These are phyloP conservation scores for Philotrypesis tridentata DNA, from an alignment of 1,140 invertebrate genomes.

Conservation along the genomic window DNA sequence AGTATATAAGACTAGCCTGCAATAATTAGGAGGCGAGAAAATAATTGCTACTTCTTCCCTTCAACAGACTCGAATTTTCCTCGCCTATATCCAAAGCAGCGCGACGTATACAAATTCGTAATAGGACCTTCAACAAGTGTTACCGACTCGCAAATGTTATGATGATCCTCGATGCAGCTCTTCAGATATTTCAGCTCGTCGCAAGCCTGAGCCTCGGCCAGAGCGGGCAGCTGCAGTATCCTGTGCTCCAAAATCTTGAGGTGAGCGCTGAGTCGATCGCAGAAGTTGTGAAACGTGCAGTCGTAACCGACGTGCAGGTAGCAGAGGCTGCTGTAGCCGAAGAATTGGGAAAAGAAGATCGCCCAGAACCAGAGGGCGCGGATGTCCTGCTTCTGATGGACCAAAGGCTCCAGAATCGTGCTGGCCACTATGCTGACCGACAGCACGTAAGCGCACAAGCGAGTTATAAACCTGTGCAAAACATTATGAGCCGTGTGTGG, in stretches of 20 bases:
- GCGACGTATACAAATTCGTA: no score
- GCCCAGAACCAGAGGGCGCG: conserved; percentile 46
- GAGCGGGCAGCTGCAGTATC: conserved; percentile 5
- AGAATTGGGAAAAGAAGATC: conserved; percentile 53
- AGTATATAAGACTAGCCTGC: no score
- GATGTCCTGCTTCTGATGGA: no score
- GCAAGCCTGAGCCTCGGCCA: neutral
- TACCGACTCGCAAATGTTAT: conserved; percentile 52
- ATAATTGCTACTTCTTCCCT: no score
- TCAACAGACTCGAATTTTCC: no score
- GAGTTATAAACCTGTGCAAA: conserved; percentile 38
- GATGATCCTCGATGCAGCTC: conserved; percentile 51
- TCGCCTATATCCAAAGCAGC: no score
- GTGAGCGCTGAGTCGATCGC: conserved; percentile 53
- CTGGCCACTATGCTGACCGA: conserved; percentile 39
- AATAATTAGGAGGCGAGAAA: no score
- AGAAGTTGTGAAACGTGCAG: conserved; percentile 46
- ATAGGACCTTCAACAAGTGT: no score
- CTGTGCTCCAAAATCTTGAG: conserved; percentile 53
- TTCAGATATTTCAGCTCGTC: neutral
- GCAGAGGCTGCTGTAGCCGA: conserved; percentile 39
- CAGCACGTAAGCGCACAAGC: conserved; percentile 47
- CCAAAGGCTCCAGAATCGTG: conserved; percentile 50
- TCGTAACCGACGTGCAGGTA: conserved; percentile 55
- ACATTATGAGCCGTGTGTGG: no score